These are phyloP conservation scores for Crypturellus tataupa DNA, from an alignment of 2,797 vertebrate genomes.

Conservation along the genomic window DNA sequence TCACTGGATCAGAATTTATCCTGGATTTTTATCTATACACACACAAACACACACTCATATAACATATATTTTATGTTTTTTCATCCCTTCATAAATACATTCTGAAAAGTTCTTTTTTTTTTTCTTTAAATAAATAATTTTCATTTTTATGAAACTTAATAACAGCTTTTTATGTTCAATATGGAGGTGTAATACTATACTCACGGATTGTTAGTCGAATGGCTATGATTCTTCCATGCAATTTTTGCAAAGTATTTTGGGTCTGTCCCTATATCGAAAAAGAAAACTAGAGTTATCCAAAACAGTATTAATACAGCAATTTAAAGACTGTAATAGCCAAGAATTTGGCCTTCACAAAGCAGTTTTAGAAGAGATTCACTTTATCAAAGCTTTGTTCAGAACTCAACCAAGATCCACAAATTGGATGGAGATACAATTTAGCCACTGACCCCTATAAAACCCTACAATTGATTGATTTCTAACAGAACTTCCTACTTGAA, in stretches of 20 bases:
- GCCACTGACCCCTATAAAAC: background rate
- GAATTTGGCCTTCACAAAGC: background rate
- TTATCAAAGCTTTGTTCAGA: slow-evolving; percentile 8
- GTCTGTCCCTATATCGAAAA: slow-evolving; percentile 87
- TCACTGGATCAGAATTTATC: background rate
- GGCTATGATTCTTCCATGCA: slow-evolving; percentile 98
- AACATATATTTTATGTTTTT: background rate
- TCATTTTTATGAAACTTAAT: background rate
- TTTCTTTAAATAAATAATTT: background rate
- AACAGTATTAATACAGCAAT: background rate
- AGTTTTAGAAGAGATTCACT: background rate
- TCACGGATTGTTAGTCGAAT: slow-evolving; percentile 97
- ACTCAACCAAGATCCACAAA: background rate
- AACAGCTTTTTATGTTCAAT: fast-evolving
- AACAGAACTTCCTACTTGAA: background rate
- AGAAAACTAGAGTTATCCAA: slow-evolving; percentile 24
- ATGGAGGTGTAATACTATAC: slow-evolving; percentile 7
- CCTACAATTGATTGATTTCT: background rate
- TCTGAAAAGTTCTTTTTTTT: background rate
- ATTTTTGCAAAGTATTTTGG: slow-evolving; percentile 97
- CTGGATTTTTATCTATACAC: background rate
- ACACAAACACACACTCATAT: too few species aligned
- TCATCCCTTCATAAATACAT: background rate
- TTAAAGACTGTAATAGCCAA: background rate
- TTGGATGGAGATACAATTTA: background rate